Percentiles rank a stretch among this genome's conserved stretches.
phyloP scores from a whole-genome alignment of 1,140 invertebrate species.

The Wasmannia auropunctata region DNA sequence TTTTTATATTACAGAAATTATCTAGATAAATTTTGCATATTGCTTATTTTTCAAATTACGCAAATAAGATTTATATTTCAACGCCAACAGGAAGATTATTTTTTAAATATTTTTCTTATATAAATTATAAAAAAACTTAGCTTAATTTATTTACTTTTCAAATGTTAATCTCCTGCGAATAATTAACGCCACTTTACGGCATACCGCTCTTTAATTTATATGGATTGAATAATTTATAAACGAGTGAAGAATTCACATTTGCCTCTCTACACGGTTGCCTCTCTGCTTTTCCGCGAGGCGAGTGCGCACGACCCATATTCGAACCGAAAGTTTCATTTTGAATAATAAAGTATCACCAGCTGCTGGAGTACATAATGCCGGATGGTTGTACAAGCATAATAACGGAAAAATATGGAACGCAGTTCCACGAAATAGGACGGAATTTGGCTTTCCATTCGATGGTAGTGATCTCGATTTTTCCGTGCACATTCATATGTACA shows the following conservation, averaged over 20 bases:
- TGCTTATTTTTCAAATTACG: not conserved
- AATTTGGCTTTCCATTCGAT: not conserved
- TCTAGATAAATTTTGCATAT: not conserved
- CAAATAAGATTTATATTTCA: not conserved
- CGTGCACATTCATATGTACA: not conserved
- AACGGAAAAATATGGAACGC: not conserved
- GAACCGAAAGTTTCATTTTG: constrained; percentile 45
- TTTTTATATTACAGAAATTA: too few relatives aligned
- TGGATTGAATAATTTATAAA: constrained; percentile 25
- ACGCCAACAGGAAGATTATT: not conserved
- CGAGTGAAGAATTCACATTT: constrained; percentile 4
- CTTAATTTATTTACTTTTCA: not conserved
- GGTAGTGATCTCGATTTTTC: not conserved
- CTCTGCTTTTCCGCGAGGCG: not conserved
- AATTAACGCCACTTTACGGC: constrained; percentile 24
- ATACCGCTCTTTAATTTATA: not conserved
- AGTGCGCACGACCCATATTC: constrained; percentile 7
- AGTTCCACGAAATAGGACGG: not conserved
- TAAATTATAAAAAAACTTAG: not conserved
- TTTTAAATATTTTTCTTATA: not conserved
- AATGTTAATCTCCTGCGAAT: not conserved
- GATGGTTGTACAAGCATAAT: constrained; percentile 15
- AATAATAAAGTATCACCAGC: constrained; percentile 43
- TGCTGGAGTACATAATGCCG: constrained; percentile 20
- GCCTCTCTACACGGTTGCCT: not conserved